Percentiles rank a stretch among this genome's conserved stretches.
These are phyloP conservation scores for Theonella swinhoei DNA, from an alignment of 37 sponge, comb jelly and placozoan species.

Conservation along the genomic window DNA sequence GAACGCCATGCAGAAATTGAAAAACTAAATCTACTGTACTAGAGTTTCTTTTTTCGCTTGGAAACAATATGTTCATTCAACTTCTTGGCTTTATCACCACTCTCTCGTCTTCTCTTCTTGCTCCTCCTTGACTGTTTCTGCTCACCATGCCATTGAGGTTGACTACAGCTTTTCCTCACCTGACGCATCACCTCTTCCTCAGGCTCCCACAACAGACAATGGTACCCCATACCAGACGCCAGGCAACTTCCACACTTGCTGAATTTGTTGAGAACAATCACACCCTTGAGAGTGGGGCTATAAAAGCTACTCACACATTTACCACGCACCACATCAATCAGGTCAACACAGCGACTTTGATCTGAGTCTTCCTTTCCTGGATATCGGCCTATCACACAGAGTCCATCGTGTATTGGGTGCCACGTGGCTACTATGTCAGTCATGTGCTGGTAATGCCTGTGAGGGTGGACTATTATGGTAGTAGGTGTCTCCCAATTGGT, in stretches of 20 bases:
- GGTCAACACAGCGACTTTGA: constrained; percentile 44
- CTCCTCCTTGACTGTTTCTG: background rate
- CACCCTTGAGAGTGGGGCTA: background rate
- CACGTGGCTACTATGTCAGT: constrained; percentile 71
- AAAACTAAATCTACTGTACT: no score
- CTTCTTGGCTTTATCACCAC: background rate
- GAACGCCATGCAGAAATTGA: no score
- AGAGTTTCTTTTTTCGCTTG: background rate
- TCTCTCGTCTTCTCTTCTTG: background rate
- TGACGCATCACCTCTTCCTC: background rate
- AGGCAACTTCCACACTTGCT: constrained; percentile 43
- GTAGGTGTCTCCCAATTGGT: constrained; percentile 29
- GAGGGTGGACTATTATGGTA: constrained; percentile 35
- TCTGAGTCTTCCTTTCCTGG: constrained; percentile 10
- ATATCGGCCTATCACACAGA: constrained; percentile 62
- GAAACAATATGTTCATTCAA: background rate
- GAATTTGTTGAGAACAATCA: constrained; percentile 56
- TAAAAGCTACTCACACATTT: constrained; percentile 24
- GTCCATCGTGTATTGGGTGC: constrained; percentile 71
- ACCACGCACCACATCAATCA: constrained; percentile 37
- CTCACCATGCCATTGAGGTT: background rate
- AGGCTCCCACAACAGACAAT: constrained; percentile 26
- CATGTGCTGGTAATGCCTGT: constrained; percentile 70
- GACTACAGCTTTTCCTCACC: background rate
- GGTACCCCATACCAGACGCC: constrained; percentile 71